Evolutionary conservation across 2,797 vertebrate genomes (phyloP).

Genomic region (Centropyge bicolor): DNA sequence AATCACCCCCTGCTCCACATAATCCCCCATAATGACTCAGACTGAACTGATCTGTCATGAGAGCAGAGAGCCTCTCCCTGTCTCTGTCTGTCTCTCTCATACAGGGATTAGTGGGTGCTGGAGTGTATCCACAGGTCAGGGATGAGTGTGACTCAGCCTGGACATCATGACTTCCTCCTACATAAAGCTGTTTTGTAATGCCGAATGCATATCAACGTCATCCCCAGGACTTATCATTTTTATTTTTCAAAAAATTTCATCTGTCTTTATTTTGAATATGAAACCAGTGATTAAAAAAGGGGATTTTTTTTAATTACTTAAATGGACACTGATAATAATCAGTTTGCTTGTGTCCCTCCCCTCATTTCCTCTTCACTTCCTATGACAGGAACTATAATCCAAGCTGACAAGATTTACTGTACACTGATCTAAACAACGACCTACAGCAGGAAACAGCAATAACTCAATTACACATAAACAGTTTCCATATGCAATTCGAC

Average conservation of each 20-base stretch:
- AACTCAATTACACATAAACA: background rate
- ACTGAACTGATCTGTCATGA: slow-evolving; percentile 57
- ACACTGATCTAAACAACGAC: background rate
- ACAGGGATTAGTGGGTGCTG: slow-evolving; percentile 56
- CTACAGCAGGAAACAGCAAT: background rate
- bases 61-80: slow-evolving; percentile 25
- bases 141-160: slow-evolving; percentile 37
- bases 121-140: slow-evolving; percentile 45
- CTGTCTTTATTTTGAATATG: background rate
- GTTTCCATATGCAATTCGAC: background rate
- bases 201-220: background rate
- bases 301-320: background rate
- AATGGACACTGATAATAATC: slow-evolving; percentile 24
- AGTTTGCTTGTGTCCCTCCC: slow-evolving; percentile 41
- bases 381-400: slow-evolving; percentile 36
- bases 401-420: background rate
- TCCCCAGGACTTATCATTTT: background rate
- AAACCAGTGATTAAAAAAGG: background rate
- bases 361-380: slow-evolving; percentile 55
- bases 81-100: slow-evolving; percentile 27
- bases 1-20: slow-evolving; percentile 55
- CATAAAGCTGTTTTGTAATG: slow-evolving; percentile 12
- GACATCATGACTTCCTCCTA: slow-evolving; percentile 20
- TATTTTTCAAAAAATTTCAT: background rate
- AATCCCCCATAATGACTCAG: slow-evolving; percentile 62